Base-by-base conservation (phyloP, 2,113 vertebrate genomes). In the Lamprotornis superbus region DNA sequence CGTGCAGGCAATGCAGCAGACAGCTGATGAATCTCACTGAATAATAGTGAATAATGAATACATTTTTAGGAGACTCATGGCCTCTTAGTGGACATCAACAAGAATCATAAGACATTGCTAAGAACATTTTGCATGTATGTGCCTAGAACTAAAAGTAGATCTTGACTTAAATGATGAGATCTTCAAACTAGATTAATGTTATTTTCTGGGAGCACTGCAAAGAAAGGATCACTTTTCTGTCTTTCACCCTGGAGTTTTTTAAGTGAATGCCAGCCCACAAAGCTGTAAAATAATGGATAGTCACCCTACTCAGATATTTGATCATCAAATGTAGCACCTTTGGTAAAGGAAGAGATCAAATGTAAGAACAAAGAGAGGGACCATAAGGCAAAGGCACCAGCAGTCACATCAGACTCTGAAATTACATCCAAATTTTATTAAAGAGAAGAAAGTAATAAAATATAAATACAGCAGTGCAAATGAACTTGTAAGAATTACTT, bases 91-190 rank as follows among this genome's bases (percentile, higher is more conserved):
- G 67, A 61, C 27, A 63, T 76, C 42, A 79, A 40, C 61, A 87
- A 57, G 78, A 95, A 82, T 49, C 69, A 42, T 68, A 56, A 87
- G 60, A 75, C 5, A 27, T 46, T 68, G 40, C 53, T 85, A 25
- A 83, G 70, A 93, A 73, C 17, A 63, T 79, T 93, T 95, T 8
- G 14, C 13, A 12, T 87, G 6, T 33, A 30, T 93, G 44, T 94
- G 83, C 63, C 81, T 87, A 63, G 68, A 95, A 83, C 73, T 78
- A 63, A 81, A 95, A 89, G 76, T 18, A 91, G 57, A 61, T 93
- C 78, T 79, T 87, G 80, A 81, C 64, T 87, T 89, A 83, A 95
- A 82, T 93, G 85, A 94, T 87, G 91, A 85, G n/a, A 65, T 79
- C 75, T 91, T 94, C 81, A 85, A 57, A 50, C 18, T 61, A 90